Evolutionary conservation across 2,888 invertebrate genomes (phyloP).

Genomic region (Melanchra persicariae): DNA sequence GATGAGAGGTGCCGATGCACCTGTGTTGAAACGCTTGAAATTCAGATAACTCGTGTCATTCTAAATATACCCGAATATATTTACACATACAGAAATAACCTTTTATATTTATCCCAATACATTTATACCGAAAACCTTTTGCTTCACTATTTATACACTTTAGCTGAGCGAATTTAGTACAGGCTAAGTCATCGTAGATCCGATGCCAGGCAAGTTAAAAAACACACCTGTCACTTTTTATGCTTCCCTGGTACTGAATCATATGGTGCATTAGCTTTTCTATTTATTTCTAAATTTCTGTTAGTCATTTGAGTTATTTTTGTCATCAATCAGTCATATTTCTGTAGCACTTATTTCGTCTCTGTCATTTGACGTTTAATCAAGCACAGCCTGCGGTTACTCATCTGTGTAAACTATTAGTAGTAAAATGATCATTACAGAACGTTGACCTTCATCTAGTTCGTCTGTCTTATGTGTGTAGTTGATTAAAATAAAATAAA

Average conservation of each 20-base stretch:
- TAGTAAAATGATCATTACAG: constrained; percentile 40
- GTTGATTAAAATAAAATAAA: constrained; percentile 50
- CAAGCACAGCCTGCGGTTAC: constrained; percentile 47
- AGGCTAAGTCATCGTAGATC: constrained; percentile 36
- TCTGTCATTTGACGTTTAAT: constrained; percentile 55
- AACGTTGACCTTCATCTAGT: constrained; percentile 56
- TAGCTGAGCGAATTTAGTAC: constrained; percentile 49
- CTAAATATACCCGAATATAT: constrained; percentile 66
- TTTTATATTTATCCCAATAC: constrained; percentile 60
- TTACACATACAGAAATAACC: constrained; percentile 59
- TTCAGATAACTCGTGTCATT: constrained; percentile 66
- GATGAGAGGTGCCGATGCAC: constrained; percentile 60
- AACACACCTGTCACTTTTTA: constrained; percentile 60
- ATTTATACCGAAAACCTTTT: constrained; percentile 57
- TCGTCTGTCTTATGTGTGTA: constrained; percentile 23
- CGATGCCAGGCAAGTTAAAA: constrained; percentile 60
- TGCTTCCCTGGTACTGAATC: constrained; percentile 55
- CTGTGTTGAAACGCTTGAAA: constrained; percentile 62
- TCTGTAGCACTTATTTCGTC: constrained; percentile 51
- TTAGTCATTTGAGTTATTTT: constrained; percentile 59
- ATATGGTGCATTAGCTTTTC: constrained; percentile 55
- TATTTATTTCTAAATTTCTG: constrained; percentile 58
- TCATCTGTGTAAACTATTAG: constrained; percentile 40
- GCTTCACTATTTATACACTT: constrained; percentile 44
- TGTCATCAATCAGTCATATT: constrained; percentile 50